Percentiles rank a stretch among this genome's conserved stretches.
These are phyloP conservation scores for Myiozetetes cayanensis DNA, from an alignment of 2,113 vertebrate genomes.

Conservation along the genomic window DNA sequence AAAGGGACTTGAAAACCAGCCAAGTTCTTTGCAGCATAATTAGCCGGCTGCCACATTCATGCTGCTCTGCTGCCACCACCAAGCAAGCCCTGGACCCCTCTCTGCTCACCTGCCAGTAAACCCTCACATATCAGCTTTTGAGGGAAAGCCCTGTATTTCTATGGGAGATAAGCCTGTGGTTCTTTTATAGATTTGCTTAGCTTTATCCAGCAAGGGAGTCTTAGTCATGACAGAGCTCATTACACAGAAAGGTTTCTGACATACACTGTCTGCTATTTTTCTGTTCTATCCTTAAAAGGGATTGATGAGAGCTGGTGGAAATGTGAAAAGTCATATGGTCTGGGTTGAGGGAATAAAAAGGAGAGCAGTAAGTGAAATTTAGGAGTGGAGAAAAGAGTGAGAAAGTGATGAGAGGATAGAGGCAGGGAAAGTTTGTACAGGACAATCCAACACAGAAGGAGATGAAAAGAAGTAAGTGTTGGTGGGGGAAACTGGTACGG, in stretches of 20 bases:
- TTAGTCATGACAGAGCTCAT: neutral
- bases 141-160: neutral
- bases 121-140: neutral
- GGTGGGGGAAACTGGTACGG: neutral
- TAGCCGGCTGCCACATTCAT: neutral
- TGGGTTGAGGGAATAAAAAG: neutral
- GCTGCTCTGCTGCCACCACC: neutral
- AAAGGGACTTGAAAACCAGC: neutral
- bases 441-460: neutral
- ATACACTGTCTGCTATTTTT: neutral
- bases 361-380: neutral
- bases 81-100: neutral
- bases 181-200: neutral
- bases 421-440: neutral
- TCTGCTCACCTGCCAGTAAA: neutral
- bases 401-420: neutral
- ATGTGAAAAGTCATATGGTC: neutral
- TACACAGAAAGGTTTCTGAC: neutral
- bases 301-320: neutral
- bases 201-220: neutral
- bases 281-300: neutral
- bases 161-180: neutral
- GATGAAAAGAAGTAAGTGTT: neutral
- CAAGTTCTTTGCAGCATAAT: neutral
- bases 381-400: neutral